phyloP scores from a whole-genome alignment of 1,140 invertebrate species.

The Mya arenaria region DNA sequence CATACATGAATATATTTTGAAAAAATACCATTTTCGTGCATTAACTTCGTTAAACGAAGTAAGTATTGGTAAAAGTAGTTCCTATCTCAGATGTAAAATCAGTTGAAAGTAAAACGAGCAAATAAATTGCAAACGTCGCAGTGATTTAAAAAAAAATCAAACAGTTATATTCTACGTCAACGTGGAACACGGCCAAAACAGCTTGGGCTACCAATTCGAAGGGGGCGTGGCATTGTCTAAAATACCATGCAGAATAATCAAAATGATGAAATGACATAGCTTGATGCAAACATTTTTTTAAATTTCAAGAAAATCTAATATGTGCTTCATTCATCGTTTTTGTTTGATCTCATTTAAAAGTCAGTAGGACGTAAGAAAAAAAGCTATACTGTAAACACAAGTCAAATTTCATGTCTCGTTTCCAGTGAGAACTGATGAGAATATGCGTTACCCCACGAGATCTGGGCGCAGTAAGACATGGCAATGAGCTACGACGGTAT shows the following conservation, averaged over 20 bases:
- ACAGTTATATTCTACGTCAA: no score
- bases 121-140: no score
- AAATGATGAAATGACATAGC: background rate
- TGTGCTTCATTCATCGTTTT: constrained; percentile 46
- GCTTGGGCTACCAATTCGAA: background rate
- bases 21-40: no score
- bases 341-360: background rate
- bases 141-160: no score
- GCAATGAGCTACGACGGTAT: constrained; percentile 79
- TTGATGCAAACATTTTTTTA: background rate
- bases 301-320: background rate
- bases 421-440: constrained; percentile 27
- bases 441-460: constrained; percentile 75
- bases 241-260: background rate
- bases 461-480: constrained; percentile 75
- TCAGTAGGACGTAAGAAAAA: background rate
- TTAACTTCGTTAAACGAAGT: no score
- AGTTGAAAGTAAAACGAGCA: no score
- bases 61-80: no score
- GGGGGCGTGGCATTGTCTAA: constrained; percentile 45
- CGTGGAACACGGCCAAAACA: constrained; percentile 42
- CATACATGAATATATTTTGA: no score
- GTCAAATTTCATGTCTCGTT: constrained; percentile 39
- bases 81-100: no score
- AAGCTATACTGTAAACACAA: background rate